Base-by-base conservation (phyloP, 92 coral and sea anemone species). In the Porites evermanni region DNA sequence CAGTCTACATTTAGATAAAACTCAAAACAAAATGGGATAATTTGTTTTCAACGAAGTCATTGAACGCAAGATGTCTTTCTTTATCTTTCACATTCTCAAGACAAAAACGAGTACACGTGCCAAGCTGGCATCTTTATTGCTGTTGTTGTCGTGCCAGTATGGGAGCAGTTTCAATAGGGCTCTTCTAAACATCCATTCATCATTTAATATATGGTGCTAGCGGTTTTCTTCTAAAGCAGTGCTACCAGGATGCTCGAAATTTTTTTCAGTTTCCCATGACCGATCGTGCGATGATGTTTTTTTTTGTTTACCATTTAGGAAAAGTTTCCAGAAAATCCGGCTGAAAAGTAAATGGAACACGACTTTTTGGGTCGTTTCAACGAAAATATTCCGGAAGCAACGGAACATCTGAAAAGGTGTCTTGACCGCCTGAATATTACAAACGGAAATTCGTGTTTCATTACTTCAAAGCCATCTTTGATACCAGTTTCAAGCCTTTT, bases 101-200 rank as follows among this genome's bases (percentile, higher is more conserved):
- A 78, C 23, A 47, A 66, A 50, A 4, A 21, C 5, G 38, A 18
- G 38, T 12, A 21, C n/a, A 53, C 75, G 51, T 18, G 64, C 2
- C 12, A 7, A 7, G 12, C 26, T 75, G 47, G 47, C 79, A 19
- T 24, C 66, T 6, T 47, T 58, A 14, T 17, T 16, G 50, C 29
- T 53, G 52, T 70, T 61, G 11, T 29, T 44, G 58, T 8, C 17
- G 16, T 18, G 44, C 12, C 51, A 19, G 44, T 18, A n/a, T 70
- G 38, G 44, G 53, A 59, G 86, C 21, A 54, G 78, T 81, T 56
- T 81, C 68, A 26, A 50, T 80, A 75, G 54, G 84, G 54, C 69
- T 70, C 53, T 47, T 53, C 75, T 69, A 32, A 47, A 67, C 69
- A 38, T 70, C 32, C 32, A 29, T 29, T 29, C 66, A 44, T 81